Evolutionary conservation across 2,888 invertebrate genomes (phyloP).

Genomic region (Pristionchus mayeri): DNA sequence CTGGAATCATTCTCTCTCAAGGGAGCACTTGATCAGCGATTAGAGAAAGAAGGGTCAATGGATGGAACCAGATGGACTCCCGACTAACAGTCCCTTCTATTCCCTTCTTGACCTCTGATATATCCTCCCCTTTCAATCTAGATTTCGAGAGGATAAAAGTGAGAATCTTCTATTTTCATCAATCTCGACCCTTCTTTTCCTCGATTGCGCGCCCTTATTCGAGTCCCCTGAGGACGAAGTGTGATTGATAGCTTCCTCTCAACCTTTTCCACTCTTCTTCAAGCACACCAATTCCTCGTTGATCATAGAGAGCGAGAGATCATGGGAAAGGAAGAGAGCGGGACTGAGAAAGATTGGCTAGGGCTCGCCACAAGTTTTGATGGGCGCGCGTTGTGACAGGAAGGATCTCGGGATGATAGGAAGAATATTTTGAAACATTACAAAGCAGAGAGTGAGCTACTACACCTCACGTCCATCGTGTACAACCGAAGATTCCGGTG

Average conservation of each 20-base stretch:
- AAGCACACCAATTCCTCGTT: not conserved
- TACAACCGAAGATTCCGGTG: not conserved
- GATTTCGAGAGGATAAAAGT: not conserved
- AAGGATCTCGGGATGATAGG: constrained; percentile 10
- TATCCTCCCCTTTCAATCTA: not conserved
- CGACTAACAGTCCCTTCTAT: not conserved
- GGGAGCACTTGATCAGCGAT: constrained; percentile 16
- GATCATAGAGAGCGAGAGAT: not conserved
- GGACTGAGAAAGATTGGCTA: not conserved
- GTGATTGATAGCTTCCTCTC: constrained; percentile 26
- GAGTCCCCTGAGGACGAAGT: not conserved
- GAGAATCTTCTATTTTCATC: constrained; percentile 23
- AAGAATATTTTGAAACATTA: constrained; percentile 43
- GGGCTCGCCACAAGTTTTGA: constrained; percentile 1
- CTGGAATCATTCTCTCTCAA: not conserved
- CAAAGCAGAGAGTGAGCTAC: not conserved
- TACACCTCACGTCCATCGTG: not conserved
- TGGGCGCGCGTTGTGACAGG: constrained; percentile 35
- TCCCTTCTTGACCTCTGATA: not conserved
- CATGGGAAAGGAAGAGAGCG: not conserved
- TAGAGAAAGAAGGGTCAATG: not conserved
- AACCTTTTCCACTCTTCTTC: not conserved
- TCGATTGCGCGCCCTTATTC: not conserved
- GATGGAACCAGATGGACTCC: constrained; percentile 7
- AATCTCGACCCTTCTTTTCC: not conserved